Percentiles rank a stretch among this genome's conserved stretches.
These are phyloP conservation scores for Rhinoraja longicauda DNA, from an alignment of 2,797 vertebrate species.

Conservation along the genomic window DNA sequence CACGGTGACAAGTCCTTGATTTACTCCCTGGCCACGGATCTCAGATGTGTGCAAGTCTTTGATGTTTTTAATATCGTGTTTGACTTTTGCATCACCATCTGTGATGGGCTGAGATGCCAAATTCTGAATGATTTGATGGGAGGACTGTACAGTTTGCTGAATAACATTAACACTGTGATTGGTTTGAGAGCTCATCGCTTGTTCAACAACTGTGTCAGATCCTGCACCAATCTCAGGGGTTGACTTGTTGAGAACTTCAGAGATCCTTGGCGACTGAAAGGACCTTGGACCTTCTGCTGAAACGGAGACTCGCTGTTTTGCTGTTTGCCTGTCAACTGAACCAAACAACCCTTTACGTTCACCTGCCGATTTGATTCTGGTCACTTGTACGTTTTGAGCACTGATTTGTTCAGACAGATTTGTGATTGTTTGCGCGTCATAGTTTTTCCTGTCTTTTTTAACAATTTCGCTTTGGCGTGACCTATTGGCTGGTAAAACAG, in stretches of 20 bases:
- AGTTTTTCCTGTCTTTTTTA: conserved; percentile 44
- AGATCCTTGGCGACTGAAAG: conserved; percentile 19
- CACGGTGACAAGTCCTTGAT: conserved; percentile 44
- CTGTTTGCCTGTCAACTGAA: conserved; percentile 41
- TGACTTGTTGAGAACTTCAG: conserved; percentile 41
- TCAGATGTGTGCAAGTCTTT: conserved; percentile 44
- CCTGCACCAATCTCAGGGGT: conserved; percentile 37
- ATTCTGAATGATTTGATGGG: conserved; percentile 42
- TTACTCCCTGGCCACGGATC: conserved; percentile 43
- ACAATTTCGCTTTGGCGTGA: conserved; percentile 17
- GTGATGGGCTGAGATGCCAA: conserved; percentile 50
- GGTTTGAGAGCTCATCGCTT: conserved; percentile 41
- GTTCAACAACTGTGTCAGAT: conserved; percentile 43
- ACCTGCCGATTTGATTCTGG: neutral
- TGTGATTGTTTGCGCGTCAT: conserved; percentile 37
- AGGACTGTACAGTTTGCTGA: conserved; percentile 22
- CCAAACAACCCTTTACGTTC: conserved; percentile 41
- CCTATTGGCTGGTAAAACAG: conserved; percentile 29
- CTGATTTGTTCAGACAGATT: neutral
- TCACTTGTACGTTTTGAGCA: neutral
- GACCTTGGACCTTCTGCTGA: conserved; percentile 40
- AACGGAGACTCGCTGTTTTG: conserved; percentile 41
- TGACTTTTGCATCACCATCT: conserved; percentile 58
- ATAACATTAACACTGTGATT: neutral
- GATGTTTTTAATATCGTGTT: conserved; percentile 43